A percentile compares a stretch with the other conserved stretches of the same genome.
These are phyloP conservation scores for Neolamprologus tretocephalus DNA, from an alignment of 2,113 vertebrate genomes.

Conservation along the genomic window DNA sequence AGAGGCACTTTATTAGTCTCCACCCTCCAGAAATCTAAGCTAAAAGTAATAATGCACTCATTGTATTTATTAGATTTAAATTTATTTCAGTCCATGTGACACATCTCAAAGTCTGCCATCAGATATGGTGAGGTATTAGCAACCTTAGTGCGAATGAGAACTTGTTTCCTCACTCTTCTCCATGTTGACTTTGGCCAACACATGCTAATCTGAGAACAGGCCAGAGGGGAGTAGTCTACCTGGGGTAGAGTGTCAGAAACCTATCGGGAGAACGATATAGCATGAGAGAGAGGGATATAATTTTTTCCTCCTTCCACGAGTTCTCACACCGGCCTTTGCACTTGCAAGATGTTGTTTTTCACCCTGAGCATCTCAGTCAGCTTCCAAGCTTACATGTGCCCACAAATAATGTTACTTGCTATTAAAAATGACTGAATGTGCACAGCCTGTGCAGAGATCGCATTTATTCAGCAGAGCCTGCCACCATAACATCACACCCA, in stretches of 20 bases:
- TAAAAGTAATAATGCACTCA: background rate
- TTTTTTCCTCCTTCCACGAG: background rate
- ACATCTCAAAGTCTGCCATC: conserved; percentile 33
- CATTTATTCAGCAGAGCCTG: background rate
- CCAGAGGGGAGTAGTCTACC: conserved; percentile 50
- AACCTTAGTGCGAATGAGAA: conserved; percentile 48
- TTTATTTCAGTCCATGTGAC: background rate
- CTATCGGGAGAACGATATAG: background rate
- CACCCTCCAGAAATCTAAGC: background rate
- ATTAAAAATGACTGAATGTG: background rate
- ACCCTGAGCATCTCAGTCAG: background rate
- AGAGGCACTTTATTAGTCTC: background rate
- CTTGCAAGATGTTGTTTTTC: background rate
- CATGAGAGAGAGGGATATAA: background rate
- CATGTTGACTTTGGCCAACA: conserved; percentile 63
- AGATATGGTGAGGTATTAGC: conserved; percentile 43
- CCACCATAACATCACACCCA: background rate
- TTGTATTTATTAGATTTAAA: background rate
- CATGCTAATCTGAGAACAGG: conserved; percentile 33
- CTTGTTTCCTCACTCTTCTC: conserved; percentile 37
- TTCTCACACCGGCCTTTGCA: background rate
- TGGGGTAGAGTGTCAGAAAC: conserved; percentile 26
- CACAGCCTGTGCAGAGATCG: background rate
- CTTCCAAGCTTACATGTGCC: background rate
- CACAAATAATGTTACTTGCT: background rate